phyloP scores from a whole-genome alignment of 2,113 vertebrate species.

The Oncorhynchus keta region DNA sequence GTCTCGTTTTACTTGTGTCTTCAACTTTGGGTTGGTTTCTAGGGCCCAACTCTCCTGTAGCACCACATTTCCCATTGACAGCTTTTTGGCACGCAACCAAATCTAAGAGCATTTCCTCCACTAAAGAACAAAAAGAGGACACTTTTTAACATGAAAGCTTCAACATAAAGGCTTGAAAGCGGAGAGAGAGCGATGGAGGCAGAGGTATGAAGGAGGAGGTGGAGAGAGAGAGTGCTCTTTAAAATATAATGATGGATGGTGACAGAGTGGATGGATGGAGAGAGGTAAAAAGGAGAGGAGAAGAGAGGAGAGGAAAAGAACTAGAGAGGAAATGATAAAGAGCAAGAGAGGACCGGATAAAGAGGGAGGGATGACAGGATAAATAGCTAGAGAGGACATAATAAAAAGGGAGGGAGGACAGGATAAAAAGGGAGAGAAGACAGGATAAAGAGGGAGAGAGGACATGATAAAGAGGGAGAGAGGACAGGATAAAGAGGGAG shows the following conservation, averaged over 20 bases:
- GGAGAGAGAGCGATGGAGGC: background rate
- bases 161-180: background rate
- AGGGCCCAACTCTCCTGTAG: background rate
- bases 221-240: background rate
- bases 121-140: background rate
- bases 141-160: background rate
- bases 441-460: no score
- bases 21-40: background rate
- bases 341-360: conserved; percentile 1
- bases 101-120: background rate
- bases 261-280: conserved; percentile 23
- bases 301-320: no score
- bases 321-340: no score
- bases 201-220: background rate
- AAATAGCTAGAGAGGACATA: no score
- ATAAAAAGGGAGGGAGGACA: no score
- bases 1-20: no score
- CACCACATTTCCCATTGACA: background rate
- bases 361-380: no score
- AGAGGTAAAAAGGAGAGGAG: background rate
- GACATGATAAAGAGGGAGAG: no score
- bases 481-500: no score
- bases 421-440: no score
- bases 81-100: background rate
- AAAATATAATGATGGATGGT: background rate